Conservation (phyloP, 2,888 invertebrate genomes). For the Brenthis daphne region DNA sequence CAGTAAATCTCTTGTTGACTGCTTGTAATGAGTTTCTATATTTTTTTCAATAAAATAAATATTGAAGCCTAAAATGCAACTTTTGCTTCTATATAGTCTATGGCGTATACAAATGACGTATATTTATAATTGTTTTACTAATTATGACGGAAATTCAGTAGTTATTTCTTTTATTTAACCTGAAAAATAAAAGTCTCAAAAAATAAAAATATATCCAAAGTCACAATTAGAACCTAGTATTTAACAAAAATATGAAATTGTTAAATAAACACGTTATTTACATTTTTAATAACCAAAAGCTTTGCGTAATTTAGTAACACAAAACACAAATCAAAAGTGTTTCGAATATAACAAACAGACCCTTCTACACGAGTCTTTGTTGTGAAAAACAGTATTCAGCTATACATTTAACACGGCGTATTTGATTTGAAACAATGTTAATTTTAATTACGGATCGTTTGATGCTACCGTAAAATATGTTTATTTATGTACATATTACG, state of each 20-base stretch:
- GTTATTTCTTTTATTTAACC: too few species aligned
- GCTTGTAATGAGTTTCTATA: too few species aligned
- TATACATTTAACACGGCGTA: constrained; percentile 24
- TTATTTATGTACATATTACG: too few species aligned
- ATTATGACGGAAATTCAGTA: too few species aligned
- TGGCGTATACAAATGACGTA: too few species aligned
- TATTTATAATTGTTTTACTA: too few species aligned
- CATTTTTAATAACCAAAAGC: constrained; percentile 13
- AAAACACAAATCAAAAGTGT: constrained; percentile 23
- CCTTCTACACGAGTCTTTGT: constrained; percentile 26
- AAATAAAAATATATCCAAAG: too few species aligned
- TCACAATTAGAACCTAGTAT: background rate
- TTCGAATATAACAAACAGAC: constrained; percentile 18
- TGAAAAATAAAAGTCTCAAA: too few species aligned
- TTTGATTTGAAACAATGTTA: constrained; percentile 20
- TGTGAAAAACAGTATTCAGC: constrained; percentile 25
- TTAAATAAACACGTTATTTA: background rate
- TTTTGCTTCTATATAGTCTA: too few species aligned
- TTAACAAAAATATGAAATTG: background rate
- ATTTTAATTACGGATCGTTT: constrained; percentile 20
- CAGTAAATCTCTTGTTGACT: too few species aligned
- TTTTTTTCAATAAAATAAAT: too few species aligned
- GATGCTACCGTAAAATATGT: constrained; percentile 4
- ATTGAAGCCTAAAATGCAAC: too few species aligned
- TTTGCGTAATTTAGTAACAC: constrained; percentile 9